Evolutionary conservation across 2,888 invertebrate genomes (phyloP).

Genomic region (Clitarchus hookeri): DNA sequence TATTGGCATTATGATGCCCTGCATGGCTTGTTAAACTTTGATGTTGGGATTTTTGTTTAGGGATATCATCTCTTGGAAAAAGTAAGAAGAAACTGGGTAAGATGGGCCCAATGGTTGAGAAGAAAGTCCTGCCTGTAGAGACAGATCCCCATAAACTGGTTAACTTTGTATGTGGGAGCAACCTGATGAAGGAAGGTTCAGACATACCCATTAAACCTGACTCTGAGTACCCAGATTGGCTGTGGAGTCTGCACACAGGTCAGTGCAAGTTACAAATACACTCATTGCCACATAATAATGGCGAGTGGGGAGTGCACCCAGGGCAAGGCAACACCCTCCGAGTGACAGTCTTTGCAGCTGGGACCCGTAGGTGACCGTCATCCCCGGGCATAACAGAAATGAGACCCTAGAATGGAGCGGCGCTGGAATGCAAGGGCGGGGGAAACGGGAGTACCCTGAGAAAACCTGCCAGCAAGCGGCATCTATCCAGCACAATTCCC

Average conservation of each 20-base stretch:
- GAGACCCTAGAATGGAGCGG: no score
- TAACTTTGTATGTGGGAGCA: constrained; percentile 82
- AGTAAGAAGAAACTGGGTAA: constrained; percentile 66
- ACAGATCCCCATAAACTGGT: constrained; percentile 78
- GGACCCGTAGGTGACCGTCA: no score
- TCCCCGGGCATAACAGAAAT: no score
- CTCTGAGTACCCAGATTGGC: constrained; percentile 89
- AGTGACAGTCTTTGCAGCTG: no score
- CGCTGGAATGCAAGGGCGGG: no score
- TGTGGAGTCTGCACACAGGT: constrained; percentile 77
- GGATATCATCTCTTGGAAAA: constrained; percentile 48
- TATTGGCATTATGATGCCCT: no score
- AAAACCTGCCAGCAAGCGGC: no score
- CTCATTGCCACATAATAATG: no score
- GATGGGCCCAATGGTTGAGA: constrained; percentile 66
- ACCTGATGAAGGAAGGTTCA: constrained; percentile 75
- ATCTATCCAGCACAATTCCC: no score
- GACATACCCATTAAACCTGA: constrained; percentile 77
- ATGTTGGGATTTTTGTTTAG: constrained; percentile 22
- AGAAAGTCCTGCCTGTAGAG: constrained; percentile 79
- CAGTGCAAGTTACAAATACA: not conserved
- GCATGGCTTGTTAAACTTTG: not conserved
- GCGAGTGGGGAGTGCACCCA: no score
- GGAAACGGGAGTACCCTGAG: no score
- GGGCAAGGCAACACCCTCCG: no score